Evolutionary conservation across 2,888 invertebrate species (phyloP).

Genomic region (Oxyscelio sp.): DNA sequence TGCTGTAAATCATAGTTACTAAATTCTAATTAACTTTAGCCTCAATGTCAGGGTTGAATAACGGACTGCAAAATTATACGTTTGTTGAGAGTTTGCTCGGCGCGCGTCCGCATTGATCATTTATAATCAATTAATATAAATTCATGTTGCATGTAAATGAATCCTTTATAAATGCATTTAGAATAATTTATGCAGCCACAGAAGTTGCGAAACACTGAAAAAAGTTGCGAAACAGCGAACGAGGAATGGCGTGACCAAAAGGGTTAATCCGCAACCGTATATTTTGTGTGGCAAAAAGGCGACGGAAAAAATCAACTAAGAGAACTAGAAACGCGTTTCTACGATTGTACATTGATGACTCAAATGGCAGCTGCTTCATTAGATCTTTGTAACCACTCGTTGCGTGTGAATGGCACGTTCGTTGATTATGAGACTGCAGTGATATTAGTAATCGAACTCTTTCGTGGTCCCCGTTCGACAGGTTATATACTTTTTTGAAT

Average conservation of each 20-base stretch:
- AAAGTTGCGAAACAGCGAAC: conserved; percentile 38
- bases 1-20: conserved; percentile 74
- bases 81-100: conserved; percentile 31
- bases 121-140: conserved; percentile 72
- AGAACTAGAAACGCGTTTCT: conserved; percentile 75
- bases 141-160: conserved; percentile 64
- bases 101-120: conserved; percentile 55
- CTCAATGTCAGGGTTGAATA: conserved; percentile 66
- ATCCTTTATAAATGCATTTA: conserved; percentile 58
- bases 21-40: conserved; percentile 73
- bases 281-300: conserved; percentile 46
- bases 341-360: conserved; percentile 70
- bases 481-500: conserved; percentile 66
- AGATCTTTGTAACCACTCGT: conserved; percentile 56
- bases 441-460: conserved; percentile 69
- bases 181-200: conserved; percentile 50
- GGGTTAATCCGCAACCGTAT: conserved; percentile 56
- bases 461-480: conserved; percentile 66
- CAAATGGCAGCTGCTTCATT: conserved; percentile 82
- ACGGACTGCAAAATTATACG: conserved; percentile 69
- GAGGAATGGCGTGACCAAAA: conserved; percentile 59
- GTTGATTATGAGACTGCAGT: conserved; percentile 61
- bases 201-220: conserved; percentile 34
- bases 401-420: conserved; percentile 68
- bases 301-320: conserved; percentile 45